phyloP scores from a whole-genome alignment of 1,140 invertebrate genomes.

The Platorchestia sp. region DNA sequence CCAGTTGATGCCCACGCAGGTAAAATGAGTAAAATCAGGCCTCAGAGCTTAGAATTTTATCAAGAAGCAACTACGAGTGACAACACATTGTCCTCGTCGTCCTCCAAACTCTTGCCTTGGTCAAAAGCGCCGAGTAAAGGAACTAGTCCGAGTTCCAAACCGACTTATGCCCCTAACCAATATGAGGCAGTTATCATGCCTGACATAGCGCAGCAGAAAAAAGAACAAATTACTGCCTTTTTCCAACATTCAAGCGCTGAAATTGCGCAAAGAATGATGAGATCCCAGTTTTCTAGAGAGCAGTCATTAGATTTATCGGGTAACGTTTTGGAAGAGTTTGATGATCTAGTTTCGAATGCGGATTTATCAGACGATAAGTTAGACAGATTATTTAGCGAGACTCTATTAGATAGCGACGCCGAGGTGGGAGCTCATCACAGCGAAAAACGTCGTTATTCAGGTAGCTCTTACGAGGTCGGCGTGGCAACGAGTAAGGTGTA shows the following conservation, averaged over 20 bases:
- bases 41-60: constrained; percentile 69
- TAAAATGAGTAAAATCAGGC: constrained; percentile 60
- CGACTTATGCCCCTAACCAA: constrained; percentile 76
- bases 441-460: constrained; percentile 25
- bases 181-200: constrained; percentile 83
- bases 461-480: not conserved
- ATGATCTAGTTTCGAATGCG: constrained; percentile 21
- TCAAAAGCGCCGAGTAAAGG: constrained; percentile 59
- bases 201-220: constrained; percentile 81
- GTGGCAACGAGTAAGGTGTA: constrained; percentile 19
- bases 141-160: constrained; percentile 59
- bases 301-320: constrained; percentile 10
- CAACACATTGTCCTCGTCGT: constrained; percentile 76
- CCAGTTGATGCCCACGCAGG: constrained; percentile 73
- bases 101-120: constrained; percentile 65
- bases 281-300: constrained; percentile 24
- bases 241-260: constrained; percentile 71
- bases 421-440: not conserved
- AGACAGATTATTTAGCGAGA: constrained; percentile 1
- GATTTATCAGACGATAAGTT: constrained; percentile 45
- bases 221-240: constrained; percentile 84
- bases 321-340: constrained; percentile 15
- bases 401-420: constrained; percentile 40
- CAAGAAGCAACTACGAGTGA: constrained; percentile 67
- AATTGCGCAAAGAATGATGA: constrained; percentile 59